Evolutionary conservation across 1,140 invertebrate genomes (phyloP).

Genomic region (Sweltsa coloradensis): DNA sequence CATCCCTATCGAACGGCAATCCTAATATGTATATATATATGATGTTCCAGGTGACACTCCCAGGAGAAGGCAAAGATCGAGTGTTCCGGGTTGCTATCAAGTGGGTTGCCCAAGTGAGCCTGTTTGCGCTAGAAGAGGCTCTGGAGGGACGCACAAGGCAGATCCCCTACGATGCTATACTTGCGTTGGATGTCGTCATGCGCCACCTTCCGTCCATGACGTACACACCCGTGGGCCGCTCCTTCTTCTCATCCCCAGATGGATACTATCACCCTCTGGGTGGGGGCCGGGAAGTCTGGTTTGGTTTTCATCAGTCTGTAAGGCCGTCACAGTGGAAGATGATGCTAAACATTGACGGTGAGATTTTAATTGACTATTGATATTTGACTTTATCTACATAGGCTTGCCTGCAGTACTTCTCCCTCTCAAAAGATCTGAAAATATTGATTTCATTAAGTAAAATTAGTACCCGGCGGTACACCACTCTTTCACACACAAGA

Average conservation of each 20-base stretch:
- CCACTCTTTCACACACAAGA: too few relatives aligned
- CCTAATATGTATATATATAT: neutral
- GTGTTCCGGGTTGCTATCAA: conserved; percentile 99
- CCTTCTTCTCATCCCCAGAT: conserved; percentile 98
- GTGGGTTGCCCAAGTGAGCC: conserved; percentile 92
- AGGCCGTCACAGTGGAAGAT: conserved; percentile 99
- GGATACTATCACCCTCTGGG: conserved; percentile 97
- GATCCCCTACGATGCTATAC: conserved; percentile 96
- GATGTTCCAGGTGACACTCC: conserved; percentile 62
- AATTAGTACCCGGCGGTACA: too few relatives aligned
- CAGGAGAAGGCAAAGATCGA: conserved; percentile 96
- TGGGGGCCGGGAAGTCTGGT: conserved; percentile 98
- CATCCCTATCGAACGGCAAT: too few relatives aligned
- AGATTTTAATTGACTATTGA: conserved; percentile 11
- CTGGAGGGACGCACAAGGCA: conserved; percentile 91
- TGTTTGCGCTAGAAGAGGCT: conserved; percentile 94
- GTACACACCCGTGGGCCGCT: conserved; percentile 97
- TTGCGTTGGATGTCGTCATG: conserved; percentile 98
- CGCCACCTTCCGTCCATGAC: conserved; percentile 98
- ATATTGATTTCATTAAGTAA: too few relatives aligned
- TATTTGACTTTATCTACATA: too few relatives aligned
- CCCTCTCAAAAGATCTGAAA: too few relatives aligned
- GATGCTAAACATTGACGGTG: conserved; percentile 99
- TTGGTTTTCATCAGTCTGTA: conserved; percentile 99
- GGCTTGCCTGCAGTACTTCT: too few relatives aligned